Evolutionary conservation across 2,888 invertebrate genomes (phyloP).

Genomic region (Camptogramma bilineatum): DNA sequence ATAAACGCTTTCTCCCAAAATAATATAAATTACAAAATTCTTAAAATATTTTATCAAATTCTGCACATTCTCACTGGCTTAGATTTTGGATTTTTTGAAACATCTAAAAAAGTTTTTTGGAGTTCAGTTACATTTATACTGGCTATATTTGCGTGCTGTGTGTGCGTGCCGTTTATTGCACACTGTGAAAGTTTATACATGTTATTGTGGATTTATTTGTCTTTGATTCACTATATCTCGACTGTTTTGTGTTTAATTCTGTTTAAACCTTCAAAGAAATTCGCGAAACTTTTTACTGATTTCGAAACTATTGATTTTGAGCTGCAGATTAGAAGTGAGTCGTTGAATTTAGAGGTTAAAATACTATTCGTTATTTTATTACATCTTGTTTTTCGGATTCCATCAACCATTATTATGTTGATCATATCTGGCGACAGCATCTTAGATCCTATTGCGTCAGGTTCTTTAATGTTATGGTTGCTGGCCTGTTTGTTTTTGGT

Average conservation of each 20-base stretch:
- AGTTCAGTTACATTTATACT: neutral
- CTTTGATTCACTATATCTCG: neutral
- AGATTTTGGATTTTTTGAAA: slow-evolving; percentile 3
- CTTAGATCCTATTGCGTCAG: too few relatives aligned
- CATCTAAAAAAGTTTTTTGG: neutral
- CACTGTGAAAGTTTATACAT: neutral
- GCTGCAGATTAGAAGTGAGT: neutral
- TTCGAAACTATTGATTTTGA: neutral
- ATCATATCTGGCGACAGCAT: neutral
- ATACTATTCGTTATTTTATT: neutral
- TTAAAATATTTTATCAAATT: neutral
- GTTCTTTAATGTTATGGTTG: neutral
- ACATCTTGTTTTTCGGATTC: neutral
- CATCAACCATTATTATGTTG: neutral
- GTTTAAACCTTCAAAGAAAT: neutral
- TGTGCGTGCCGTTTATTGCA: too few relatives aligned
- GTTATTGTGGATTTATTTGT: neutral
- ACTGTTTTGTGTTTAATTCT: neutral
- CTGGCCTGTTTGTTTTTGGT: neutral
- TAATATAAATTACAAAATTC: neutral
- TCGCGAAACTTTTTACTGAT: neutral
- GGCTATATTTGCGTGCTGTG: neutral
- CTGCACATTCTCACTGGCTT: neutral
- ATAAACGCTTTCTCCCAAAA: neutral
- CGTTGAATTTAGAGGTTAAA: neutral